phyloP scores from a whole-genome alignment of 1,140 invertebrate genomes.

The Bombus fervidus region DNA sequence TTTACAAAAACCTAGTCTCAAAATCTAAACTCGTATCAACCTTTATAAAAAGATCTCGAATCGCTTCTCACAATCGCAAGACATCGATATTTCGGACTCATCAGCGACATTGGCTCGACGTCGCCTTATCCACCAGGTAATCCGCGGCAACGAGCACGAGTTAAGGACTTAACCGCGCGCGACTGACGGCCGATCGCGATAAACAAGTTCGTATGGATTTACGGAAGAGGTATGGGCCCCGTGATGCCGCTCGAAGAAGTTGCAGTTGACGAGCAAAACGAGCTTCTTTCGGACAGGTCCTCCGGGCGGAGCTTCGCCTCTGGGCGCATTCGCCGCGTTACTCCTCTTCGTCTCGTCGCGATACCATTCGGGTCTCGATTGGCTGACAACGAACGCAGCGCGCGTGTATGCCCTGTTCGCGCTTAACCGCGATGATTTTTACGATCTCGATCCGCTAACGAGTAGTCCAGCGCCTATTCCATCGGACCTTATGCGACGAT shows the following conservation, averaged over 20 bases:
- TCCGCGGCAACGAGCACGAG: conserved; percentile 44
- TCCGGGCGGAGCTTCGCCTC: conserved; percentile 39
- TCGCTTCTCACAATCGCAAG: not conserved
- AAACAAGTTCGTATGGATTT: conserved; percentile 65
- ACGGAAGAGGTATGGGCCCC: conserved; percentile 41
- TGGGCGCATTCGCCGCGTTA: not conserved
- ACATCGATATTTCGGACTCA: conserved; percentile 40
- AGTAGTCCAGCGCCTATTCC: conserved; percentile 76
- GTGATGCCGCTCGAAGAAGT: not conserved
- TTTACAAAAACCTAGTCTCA: too few species aligned
- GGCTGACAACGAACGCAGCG: conserved; percentile 35
- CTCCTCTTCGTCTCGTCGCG: conserved; percentile 18
- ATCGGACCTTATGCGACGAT: conserved; percentile 78
- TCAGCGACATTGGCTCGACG: conserved; percentile 11
- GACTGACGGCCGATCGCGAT: conserved; percentile 63
- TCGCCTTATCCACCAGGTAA: conserved; percentile 31
- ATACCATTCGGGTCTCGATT: conserved; percentile 36
- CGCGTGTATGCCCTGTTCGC: not conserved
- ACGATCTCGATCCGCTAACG: conserved; percentile 79
- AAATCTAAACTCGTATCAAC: not conserved
- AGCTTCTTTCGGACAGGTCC: conserved; percentile 55
- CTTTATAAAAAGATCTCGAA: not conserved
- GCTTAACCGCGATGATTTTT: conserved; percentile 76
- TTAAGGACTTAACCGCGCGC: conserved; percentile 47
- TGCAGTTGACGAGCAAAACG: conserved; percentile 50